phyloP scores from a whole-genome alignment of 2,113 vertebrate genomes.

The Lagopus muta region DNA sequence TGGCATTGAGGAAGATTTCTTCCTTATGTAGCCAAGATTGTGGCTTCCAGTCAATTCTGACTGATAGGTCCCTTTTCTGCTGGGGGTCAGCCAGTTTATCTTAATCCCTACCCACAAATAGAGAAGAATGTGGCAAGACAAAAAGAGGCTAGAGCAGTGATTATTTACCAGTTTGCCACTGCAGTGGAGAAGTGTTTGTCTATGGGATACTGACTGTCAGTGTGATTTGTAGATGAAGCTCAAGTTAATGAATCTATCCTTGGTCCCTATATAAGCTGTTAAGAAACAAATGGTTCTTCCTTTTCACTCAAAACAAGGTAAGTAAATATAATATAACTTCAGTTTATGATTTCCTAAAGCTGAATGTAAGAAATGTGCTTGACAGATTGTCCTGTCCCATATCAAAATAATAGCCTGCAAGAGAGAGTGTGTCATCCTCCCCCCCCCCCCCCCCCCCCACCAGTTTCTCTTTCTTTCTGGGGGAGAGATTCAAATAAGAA shows the following conservation, averaged over 20 bases:
- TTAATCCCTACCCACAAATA: background rate
- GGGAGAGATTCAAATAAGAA: background rate
- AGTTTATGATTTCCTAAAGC: background rate
- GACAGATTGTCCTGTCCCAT: background rate
- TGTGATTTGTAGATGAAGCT: conserved; percentile 35
- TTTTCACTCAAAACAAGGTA: background rate
- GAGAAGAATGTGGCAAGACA: background rate
- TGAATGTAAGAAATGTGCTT: background rate
- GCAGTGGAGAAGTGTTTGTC: background rate
- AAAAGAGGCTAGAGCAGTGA: background rate
- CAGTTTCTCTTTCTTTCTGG: background rate
- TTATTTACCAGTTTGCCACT: conserved; percentile 23
- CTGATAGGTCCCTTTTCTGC: background rate
- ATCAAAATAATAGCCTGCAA: background rate
- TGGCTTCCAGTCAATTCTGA: background rate
- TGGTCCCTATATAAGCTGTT: background rate
- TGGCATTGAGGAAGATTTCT: background rate
- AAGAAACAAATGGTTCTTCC: background rate
- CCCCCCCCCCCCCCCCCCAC: too few species aligned
- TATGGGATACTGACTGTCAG: background rate
- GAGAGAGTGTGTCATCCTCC: background rate
- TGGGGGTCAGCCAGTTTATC: background rate
- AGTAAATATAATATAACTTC: background rate
- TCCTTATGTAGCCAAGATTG: background rate
- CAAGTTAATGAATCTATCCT: conserved; percentile 23